phyloP scores from a whole-genome alignment of 2,888 invertebrate species.

The Hipparchia semele region DNA sequence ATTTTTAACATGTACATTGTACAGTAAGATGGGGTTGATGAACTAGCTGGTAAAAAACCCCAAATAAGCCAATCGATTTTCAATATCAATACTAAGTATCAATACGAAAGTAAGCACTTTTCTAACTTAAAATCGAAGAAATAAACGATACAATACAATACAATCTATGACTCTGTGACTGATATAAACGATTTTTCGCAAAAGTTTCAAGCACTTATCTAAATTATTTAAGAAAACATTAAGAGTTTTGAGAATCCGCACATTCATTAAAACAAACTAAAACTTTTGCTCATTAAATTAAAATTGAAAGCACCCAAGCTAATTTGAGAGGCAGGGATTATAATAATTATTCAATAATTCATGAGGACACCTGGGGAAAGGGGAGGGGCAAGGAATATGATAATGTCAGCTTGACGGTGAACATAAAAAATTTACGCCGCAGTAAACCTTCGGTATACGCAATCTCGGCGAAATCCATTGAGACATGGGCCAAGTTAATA shows the following conservation, averaged over 20 bases:
- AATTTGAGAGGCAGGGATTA: not conserved
- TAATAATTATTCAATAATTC: slow-evolving; percentile 11
- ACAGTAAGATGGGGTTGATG: too few species aligned
- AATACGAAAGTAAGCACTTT: too few species aligned
- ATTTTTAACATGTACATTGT: too few species aligned
- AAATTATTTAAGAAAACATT: not conserved
- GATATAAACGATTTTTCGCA: too few species aligned
- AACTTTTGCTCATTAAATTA: not conserved
- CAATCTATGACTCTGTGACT: too few species aligned
- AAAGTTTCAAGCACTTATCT: too few species aligned
- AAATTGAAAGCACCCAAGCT: not conserved
- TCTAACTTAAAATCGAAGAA: too few species aligned
- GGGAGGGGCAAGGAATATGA: slow-evolving; percentile 2
- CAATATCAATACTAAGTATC: too few species aligned
- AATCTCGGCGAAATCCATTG: slow-evolving; percentile 1
- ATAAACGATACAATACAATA: too few species aligned
- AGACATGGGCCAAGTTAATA: slow-evolving; percentile 2
- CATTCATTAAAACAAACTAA: not conserved
- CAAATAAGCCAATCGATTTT: too few species aligned
- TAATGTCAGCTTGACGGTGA: not conserved
- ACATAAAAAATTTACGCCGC: slow-evolving; percentile 15
- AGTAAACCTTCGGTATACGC: slow-evolving; percentile 10
- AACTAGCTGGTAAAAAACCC: too few species aligned
- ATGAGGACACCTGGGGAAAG: not conserved
- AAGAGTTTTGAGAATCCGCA: not conserved